A percentile compares a stretch with the other conserved stretches of the same genome.
phyloP scores from a whole-genome alignment of 2,113 vertebrate species.

The Acrocephalus arundinaceus region DNA sequence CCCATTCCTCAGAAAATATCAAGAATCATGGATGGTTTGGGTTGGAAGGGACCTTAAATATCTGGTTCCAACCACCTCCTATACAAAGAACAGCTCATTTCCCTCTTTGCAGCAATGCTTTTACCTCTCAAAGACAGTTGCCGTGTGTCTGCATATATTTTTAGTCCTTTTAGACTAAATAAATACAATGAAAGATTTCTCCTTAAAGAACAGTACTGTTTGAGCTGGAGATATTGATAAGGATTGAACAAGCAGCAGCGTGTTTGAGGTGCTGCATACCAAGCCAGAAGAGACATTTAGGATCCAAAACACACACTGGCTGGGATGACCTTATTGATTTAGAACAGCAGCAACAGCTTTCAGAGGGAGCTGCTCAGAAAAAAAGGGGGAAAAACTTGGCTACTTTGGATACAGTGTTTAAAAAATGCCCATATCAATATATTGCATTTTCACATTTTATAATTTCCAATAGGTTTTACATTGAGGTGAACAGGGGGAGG shows the following conservation, averaged over 20 bases:
- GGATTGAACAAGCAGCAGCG: neutral
- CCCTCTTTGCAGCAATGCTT: neutral
- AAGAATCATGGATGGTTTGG: neutral
- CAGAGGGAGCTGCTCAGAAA: neutral
- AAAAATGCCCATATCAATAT: neutral
- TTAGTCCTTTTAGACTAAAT: neutral
- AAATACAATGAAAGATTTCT: neutral
- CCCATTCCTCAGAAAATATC: neutral
- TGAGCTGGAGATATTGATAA: neutral
- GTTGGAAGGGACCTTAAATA: neutral
- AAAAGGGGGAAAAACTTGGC: neutral
- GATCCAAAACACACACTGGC: neutral
- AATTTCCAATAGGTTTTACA: neutral
- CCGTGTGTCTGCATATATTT: neutral
- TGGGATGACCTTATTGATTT: conserved; percentile 26
- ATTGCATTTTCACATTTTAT: neutral
- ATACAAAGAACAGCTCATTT: neutral
- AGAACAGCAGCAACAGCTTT: neutral
- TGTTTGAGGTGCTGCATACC: neutral
- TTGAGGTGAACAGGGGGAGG: fast-evolving
- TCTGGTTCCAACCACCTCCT: neutral
- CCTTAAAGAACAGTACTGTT: neutral
- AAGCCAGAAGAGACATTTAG: neutral
- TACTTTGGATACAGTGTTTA: neutral
- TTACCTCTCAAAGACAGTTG: neutral